Percentiles rank a stretch among this genome's conserved stretches.
Evolutionary conservation across 1,140 invertebrate genomes (phyloP).

Genomic region (Camponotus floridanus): DNA sequence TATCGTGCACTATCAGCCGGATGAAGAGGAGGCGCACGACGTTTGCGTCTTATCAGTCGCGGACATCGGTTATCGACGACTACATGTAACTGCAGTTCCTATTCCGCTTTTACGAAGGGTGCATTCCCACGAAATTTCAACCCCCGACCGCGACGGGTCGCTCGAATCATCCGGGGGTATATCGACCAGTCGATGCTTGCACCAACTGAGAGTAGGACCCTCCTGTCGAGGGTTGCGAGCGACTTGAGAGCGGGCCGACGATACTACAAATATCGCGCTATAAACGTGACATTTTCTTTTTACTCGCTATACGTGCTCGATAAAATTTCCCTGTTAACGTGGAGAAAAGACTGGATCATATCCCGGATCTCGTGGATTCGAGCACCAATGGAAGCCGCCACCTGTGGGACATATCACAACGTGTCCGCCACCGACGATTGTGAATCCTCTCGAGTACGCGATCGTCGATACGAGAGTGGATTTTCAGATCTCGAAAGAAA

Average conservation of each 20-base stretch:
- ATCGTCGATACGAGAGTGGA: conserved; percentile 30
- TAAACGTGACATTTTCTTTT: conserved; percentile 1
- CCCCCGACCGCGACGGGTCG: conserved; percentile 77
- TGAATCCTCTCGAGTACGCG: conserved; percentile 37
- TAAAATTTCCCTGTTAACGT: background rate
- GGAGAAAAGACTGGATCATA: background rate
- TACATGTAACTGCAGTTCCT: conserved; percentile 31
- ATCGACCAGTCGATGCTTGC: conserved; percentile 82
- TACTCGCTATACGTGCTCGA: background rate
- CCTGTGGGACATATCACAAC: conserved; percentile 72
- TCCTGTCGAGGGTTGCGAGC: conserved; percentile 65
- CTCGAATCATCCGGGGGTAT: conserved; percentile 79
- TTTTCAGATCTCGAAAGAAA: conserved; percentile 1
- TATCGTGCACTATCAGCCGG: conserved; percentile 60
- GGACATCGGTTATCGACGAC: conserved; percentile 62
- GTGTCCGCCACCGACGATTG: conserved; percentile 57
- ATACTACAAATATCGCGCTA: background rate
- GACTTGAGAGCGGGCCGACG: conserved; percentile 53
- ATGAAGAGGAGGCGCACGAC: background rate
- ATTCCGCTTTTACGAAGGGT: conserved; percentile 24
- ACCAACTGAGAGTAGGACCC: conserved; percentile 78
- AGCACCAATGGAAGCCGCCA: conserved; percentile 61
- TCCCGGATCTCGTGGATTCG: background rate
- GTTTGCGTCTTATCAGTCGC: conserved; percentile 55
- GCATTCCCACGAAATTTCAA: conserved; percentile 67